These are phyloP conservation scores for Eupithecia tripunctaria DNA, from an alignment of 2,888 invertebrate species.

Conservation along the genomic window DNA sequence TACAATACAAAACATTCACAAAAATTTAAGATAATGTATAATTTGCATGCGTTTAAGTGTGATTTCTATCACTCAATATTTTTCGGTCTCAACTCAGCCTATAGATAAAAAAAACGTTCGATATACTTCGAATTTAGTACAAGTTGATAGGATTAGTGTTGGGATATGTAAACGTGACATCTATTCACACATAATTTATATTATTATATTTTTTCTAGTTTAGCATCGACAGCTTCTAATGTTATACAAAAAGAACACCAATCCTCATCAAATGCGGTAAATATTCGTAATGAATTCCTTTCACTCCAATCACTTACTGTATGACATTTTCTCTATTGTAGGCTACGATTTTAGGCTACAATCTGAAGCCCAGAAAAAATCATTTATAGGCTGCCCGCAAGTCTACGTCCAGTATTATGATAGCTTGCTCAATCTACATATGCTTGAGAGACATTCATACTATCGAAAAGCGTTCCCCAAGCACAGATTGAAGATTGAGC, in stretches of 20 bases:
- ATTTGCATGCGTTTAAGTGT: not conserved
- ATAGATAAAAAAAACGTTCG: not conserved
- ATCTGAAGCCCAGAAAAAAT: too few relatives aligned
- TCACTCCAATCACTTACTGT: not conserved
- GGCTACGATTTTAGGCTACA: too few relatives aligned
- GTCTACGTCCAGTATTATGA: not conserved
- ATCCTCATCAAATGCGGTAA: not conserved
- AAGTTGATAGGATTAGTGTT: not conserved
- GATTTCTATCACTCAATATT: not conserved
- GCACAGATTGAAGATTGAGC: too few relatives aligned
- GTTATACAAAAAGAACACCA: not conserved
- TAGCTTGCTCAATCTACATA: too few relatives aligned
- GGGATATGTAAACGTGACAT: not conserved
- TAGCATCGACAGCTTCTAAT: not conserved
- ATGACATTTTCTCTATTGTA: not conserved
- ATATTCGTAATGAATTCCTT: not conserved
- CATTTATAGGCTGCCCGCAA: not conserved
- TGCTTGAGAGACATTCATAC: too few relatives aligned
- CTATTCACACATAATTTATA: not conserved
- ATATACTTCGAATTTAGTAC: not conserved
- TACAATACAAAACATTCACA: not conserved
- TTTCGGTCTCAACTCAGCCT: not conserved
- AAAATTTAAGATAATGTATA: not conserved
- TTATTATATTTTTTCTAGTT: not conserved
- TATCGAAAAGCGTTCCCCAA: too few relatives aligned